Base-by-base conservation (phyloP, 2,888 invertebrate species). In the Melinaea menophilus region DNA sequence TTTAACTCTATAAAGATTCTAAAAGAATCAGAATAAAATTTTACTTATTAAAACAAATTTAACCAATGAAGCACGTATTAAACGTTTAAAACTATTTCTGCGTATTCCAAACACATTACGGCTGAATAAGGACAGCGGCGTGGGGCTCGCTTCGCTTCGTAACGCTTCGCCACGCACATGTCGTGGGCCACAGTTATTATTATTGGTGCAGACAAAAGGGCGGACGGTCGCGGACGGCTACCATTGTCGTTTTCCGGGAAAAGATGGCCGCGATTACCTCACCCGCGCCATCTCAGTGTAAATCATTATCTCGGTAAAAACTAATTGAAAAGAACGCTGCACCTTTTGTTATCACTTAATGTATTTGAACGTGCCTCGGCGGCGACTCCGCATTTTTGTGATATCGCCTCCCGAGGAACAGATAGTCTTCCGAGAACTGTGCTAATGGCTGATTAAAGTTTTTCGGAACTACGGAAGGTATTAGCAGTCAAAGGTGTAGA, bases 261-360 rank as follows among this genome's bases (percentile, higher is more conserved):
- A 66, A 70, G 79, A 81, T 82, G 82, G 77, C 79, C 76, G 76
- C 78, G 79, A 79, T 79, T 80, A 75, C 77, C 75, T 54, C 66
- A 67, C 71, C 71, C 71, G 72, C 68, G 71, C 72, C 68, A 68
- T 69, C 67, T 67, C 79, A 76, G 78, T 78, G 80, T 81, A 82
- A 86, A 86, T 85, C 83, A 84, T 83, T 86, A 86, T 84, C 84
- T 79, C 70, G 76, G 85, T 85, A 85, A 86, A 86, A 86, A 86
- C 86, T 84, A 84, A 86, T 85, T 86, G 83, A 82, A 86, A 84
- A 81, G 84, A 84, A 79, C 80, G 79, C 82, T 69, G 72, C 72
- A 70, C 76, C 77, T 79, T 79, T 84, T 85, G 83, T 84, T 80
- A 78, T 75, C 76, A 76, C 75, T 72, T 71, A 71, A 70, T 72